Evolutionary conservation across 2,888 invertebrate genomes (phyloP), one percentile per base, ranked within the genome.

Genomic region (Orthosia cruda): DNA sequence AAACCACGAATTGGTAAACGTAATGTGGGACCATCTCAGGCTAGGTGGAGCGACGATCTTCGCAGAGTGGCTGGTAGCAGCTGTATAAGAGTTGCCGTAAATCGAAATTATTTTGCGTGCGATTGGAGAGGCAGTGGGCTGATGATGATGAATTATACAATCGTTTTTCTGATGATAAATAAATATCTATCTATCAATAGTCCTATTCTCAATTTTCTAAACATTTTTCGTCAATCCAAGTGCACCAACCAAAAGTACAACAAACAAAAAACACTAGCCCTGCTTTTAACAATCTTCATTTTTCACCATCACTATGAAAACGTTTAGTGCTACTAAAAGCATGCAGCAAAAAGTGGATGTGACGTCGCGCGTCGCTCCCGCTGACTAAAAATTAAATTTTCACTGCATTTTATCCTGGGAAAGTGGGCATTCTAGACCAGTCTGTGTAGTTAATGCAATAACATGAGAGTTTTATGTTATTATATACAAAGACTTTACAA

Each of bases 261-360:
- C 12, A 40, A 63, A 9, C 4, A 49, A 5, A 13, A 49, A 71
- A 58, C 58, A 26, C 20, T 16, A 18, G n/a, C 26, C 26, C 15
- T 26, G 20, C 55, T 62, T 75, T 75, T 55, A 64, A 77, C 64
- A 77, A 49, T 26, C 23, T 64, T 59, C 58, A 40, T 18, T 54
- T 67, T 59, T 59, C 77, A 26, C 62, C 63, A 50, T 69, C 69
- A 45, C 62, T 49, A 66, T 23, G 50, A 62, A 47, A 47, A 54
- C 65, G 62, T 57, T 79, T 73, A 72, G 71, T 64, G 58, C 52
- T 26, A 70, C 74, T 79, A 74, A 74, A 73, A 73, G 79, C 73
- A 18, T 49, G 26, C 0, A 18, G 58, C 49, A 54, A 66, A 66
- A 79, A 80, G 69, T 52, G 65, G 49, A 79, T 32, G 54, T 54